Evolutionary conservation across 2,888 invertebrate species (phyloP).

Genomic region (Slavum lentiscoides): DNA sequence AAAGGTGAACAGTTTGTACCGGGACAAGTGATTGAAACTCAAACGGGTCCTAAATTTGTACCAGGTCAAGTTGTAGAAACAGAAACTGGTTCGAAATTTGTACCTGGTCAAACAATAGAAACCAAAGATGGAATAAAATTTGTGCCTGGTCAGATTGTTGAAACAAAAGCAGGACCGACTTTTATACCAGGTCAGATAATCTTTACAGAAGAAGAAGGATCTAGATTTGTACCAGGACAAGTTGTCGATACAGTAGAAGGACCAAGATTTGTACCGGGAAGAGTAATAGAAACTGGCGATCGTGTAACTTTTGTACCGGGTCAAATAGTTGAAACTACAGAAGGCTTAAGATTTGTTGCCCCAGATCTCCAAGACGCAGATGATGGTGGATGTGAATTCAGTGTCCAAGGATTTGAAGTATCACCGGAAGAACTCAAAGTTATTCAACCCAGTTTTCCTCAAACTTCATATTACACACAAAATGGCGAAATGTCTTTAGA

Average conservation of each 20-base stretch:
- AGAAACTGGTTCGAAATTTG: constrained; percentile 68
- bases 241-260: constrained; percentile 74
- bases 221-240: constrained; percentile 69
- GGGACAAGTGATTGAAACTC: constrained; percentile 73
- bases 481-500: constrained; percentile 68
- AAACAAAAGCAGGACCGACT: constrained; percentile 74
- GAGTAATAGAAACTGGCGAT: constrained; percentile 62
- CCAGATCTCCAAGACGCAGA: constrained; percentile 71
- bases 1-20: constrained; percentile 73
- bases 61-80: constrained; percentile 78
- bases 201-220: constrained; percentile 66
- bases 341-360: constrained; percentile 69
- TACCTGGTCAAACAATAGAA: constrained; percentile 74
- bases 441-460: constrained; percentile 60
- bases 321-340: constrained; percentile 63
- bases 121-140: constrained; percentile 74
- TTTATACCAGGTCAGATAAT: constrained; percentile 80
- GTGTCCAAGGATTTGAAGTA: constrained; percentile 71
- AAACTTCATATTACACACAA: constrained; percentile 58
- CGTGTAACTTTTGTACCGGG: constrained; percentile 63
- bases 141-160: constrained; percentile 77
- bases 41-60: constrained; percentile 73
- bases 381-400: constrained; percentile 70
- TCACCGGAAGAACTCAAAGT: constrained; percentile 63
- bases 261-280: constrained; percentile 66